Percentiles rank a stretch among this genome's conserved stretches.
Evolutionary conservation across 2,797 vertebrate species (phyloP).

Genomic region (Brachyalestes nurse): DNA sequence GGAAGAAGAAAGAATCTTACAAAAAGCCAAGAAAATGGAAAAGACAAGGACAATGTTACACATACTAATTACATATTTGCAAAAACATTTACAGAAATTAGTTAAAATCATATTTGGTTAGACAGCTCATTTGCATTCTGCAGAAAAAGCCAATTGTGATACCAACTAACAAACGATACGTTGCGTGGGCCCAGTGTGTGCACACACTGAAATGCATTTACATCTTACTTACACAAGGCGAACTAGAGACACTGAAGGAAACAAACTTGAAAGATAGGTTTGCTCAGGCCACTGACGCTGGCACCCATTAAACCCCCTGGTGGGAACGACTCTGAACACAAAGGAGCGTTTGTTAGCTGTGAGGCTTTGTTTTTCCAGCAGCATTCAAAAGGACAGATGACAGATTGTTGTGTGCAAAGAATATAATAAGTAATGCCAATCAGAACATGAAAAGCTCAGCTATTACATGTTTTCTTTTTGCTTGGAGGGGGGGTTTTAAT

Average conservation of each 20-base stretch:
- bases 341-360: constrained; percentile 43
- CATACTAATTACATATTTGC: too few relatives aligned
- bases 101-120: too few relatives aligned
- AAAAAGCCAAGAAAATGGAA: too few relatives aligned
- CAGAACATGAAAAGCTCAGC: neutral
- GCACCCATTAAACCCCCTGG: neutral
- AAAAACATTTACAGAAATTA: too few relatives aligned
- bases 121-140: too few relatives aligned
- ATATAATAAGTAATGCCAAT: constrained; percentile 11
- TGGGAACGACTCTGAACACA: constrained; percentile 29
- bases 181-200: too few relatives aligned
- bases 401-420: constrained; percentile 25
- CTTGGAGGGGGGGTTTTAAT: neutral
- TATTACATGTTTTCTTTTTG: neutral
- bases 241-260: neutral
- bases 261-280: neutral
- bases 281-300: constrained; percentile 22
- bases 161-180: too few relatives aligned
- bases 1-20: too few relatives aligned
- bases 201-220: too few relatives aligned
- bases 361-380: neutral
- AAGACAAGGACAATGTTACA: too few relatives aligned
- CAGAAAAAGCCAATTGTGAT: too few relatives aligned
- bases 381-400: constrained; percentile 24
- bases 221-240: too few relatives aligned